Evolutionary conservation across 2,113 vertebrate species (phyloP).

Genomic region (Casuarius casuarius): DNA sequence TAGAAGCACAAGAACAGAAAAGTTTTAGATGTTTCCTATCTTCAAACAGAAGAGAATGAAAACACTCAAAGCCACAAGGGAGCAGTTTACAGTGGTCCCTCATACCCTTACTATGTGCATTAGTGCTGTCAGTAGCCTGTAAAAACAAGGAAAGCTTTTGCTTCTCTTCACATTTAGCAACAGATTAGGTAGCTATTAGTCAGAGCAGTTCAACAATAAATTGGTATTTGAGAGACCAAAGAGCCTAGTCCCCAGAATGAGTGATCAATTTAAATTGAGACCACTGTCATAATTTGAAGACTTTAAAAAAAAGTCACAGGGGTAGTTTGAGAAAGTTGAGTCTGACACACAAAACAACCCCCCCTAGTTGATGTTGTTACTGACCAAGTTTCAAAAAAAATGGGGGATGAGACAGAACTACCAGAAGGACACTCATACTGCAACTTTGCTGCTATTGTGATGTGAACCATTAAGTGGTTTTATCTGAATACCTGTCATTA

Average conservation of each 20-base stretch:
- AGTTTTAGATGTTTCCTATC: background rate
- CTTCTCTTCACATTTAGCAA: background rate
- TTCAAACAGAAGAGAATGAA: background rate
- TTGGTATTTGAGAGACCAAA: background rate
- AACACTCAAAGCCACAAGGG: background rate
- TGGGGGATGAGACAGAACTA: background rate
- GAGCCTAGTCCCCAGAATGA: background rate
- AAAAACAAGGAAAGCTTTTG: background rate
- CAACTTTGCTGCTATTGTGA: background rate
- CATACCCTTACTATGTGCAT: rapidly evolving
- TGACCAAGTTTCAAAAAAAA: background rate
- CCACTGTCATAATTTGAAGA: background rate
- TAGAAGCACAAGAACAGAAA: background rate
- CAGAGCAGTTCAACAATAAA: background rate
- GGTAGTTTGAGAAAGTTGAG: background rate
- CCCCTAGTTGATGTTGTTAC: background rate
- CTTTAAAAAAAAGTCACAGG: background rate
- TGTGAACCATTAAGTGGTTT: background rate
- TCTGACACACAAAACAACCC: background rate
- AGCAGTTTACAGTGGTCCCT: background rate
- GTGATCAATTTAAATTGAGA: background rate
- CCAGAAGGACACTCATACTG: background rate
- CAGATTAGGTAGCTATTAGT: background rate
- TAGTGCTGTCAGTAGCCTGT: background rate
- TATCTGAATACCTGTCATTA: background rate